A percentile compares a stretch with the other conserved stretches of the same genome.
phyloP scores from a whole-genome alignment of 2,797 vertebrate genomes.

The Siniperca scherzeri region DNA sequence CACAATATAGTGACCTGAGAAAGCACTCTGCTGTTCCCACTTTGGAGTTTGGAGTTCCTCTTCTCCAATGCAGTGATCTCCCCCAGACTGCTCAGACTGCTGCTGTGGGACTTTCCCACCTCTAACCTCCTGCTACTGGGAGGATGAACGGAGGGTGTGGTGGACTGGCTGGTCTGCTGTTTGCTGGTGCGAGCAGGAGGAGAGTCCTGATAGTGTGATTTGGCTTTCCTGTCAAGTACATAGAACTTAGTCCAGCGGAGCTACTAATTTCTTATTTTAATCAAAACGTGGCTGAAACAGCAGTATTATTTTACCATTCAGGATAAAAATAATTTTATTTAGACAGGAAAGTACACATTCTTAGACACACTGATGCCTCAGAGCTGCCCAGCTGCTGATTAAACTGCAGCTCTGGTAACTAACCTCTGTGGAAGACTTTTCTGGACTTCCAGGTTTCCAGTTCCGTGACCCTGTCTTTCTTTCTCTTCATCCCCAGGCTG shows the following conservation, averaged over 20 bases:
- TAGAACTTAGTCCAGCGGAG: not conserved
- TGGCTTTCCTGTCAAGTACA: conserved; percentile 51
- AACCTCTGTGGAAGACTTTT: conserved; percentile 67
- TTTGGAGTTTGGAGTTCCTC: conserved; percentile 63
- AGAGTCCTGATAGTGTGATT: conserved; percentile 21
- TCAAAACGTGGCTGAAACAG: accelerated
- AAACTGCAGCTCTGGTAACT: conserved; percentile 55
- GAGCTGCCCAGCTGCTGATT: not conserved
- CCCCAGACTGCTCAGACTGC: conserved; percentile 81
- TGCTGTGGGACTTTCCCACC: conserved; percentile 47
- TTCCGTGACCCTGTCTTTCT: conserved; percentile 4
- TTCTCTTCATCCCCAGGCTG: not conserved
- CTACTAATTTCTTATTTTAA: not conserved
- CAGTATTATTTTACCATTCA: not conserved
- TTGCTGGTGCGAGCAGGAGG: not conserved
- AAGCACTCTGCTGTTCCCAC: conserved; percentile 15
- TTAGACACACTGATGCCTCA: not conserved
- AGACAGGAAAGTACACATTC: not conserved
- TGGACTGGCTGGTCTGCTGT: conserved; percentile 6
- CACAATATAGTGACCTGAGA: conserved; percentile 78
- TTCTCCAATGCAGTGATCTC: conserved; percentile 61
- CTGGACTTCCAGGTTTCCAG: conserved; percentile 8
- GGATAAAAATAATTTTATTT: not conserved
- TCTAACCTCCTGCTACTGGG: not conserved
- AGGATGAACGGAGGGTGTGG: conserved; percentile 31